Evolutionary conservation across 2,797 vertebrate species (phyloP).

Genomic region (Myotis findleyi): DNA sequence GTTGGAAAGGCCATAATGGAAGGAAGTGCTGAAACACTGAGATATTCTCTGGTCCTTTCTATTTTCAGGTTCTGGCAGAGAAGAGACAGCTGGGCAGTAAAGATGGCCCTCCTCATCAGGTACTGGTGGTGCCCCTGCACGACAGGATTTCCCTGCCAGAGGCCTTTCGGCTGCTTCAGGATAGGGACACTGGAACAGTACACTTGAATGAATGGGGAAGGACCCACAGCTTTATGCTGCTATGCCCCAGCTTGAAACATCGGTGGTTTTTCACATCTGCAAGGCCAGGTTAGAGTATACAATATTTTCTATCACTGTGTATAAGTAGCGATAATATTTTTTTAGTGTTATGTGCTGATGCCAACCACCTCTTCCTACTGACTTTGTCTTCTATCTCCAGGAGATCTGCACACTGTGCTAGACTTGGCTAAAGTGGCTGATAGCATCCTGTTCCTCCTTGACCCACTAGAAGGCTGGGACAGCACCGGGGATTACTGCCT

Average conservation of each 20-base stretch:
- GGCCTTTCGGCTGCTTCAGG: conserved; percentile 88
- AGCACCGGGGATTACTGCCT: conserved; percentile 94
- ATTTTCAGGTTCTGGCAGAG: conserved; percentile 92
- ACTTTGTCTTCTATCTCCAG: conserved; percentile 83
- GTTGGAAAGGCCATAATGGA: background rate
- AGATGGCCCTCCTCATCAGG: conserved; percentile 95
- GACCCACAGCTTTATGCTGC: conserved; percentile 89
- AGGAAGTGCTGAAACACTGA: background rate
- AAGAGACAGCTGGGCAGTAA: conserved; percentile 94
- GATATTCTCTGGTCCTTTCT: background rate
- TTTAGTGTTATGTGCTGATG: background rate
- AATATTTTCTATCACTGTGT: background rate
- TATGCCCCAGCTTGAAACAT: conserved; percentile 93
- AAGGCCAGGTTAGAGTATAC: conserved; percentile 87
- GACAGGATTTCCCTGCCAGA: conserved; percentile 77
- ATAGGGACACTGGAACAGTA: conserved; percentile 85
- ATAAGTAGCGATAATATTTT: background rate
- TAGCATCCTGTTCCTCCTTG: conserved; percentile 94
- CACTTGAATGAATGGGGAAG: conserved; percentile 82
- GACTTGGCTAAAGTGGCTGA: conserved; percentile 97
- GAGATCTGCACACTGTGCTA: conserved; percentile 93
- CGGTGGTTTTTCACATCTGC: conserved; percentile 93
- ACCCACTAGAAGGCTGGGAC: conserved; percentile 95
- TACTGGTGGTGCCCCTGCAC: conserved; percentile 93
- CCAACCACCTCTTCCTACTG: background rate